These are phyloP conservation scores for Pseudachorutes palmiensis DNA, from an alignment of 1,140 invertebrate genomes.

Conservation along the genomic window DNA sequence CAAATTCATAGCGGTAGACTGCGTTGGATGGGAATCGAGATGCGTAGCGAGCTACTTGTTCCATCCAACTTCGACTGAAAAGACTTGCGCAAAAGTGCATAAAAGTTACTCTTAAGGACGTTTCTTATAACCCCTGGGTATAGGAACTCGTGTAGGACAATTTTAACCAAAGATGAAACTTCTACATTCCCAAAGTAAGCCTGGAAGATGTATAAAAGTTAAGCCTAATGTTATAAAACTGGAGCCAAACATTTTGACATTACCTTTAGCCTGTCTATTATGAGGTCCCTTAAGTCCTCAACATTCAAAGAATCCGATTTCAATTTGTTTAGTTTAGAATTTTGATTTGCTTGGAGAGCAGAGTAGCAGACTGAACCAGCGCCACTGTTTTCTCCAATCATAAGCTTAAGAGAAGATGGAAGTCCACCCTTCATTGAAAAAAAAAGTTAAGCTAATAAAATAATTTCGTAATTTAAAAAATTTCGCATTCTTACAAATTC, in stretches of 20 bases:
- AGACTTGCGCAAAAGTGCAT: background rate
- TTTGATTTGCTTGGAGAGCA: background rate
- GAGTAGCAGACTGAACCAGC: constrained; percentile 3
- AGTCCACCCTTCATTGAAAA: background rate
- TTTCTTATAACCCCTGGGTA: background rate
- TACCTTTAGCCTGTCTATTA: background rate
- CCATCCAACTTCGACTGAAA: background rate
- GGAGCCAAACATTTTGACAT: too few relatives aligned
- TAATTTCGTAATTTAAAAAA: constrained; percentile 2
- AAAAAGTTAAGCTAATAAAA: too few relatives aligned
- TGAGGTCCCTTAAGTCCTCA: background rate
- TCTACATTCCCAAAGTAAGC: background rate
- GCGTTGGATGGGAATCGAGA: background rate
- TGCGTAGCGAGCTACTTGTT: background rate
- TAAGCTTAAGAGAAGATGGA: background rate
- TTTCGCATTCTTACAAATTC: background rate
- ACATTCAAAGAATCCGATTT: background rate
- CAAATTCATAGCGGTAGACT: constrained; percentile 5
- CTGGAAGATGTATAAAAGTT: too few relatives aligned
- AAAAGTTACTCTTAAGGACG: background rate
- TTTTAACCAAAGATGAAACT: background rate
- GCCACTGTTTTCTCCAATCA: constrained; percentile 10
- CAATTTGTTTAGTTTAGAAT: background rate
- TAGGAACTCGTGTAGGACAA: constrained; percentile 7
- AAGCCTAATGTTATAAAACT: too few relatives aligned